A percentile compares a stretch with the other conserved stretches of the same genome.
Conservation (phyloP, 2,113 vertebrate species). For the Morphnarchus princeps region DNA sequence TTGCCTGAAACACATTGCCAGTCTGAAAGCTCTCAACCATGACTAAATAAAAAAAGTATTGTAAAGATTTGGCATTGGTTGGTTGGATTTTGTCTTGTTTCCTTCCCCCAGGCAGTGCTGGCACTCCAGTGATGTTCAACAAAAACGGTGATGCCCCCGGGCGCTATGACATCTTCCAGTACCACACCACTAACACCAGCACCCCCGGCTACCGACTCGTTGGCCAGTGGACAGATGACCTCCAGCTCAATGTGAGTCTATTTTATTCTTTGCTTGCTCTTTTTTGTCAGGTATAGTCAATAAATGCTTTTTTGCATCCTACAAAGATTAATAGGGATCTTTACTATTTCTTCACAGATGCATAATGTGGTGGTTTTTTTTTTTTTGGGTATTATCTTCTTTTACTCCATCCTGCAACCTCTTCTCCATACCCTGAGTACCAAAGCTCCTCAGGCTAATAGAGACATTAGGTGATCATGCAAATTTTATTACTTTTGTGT, state of each 20-base stretch:
- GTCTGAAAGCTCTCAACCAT: accelerated
- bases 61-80: background rate
- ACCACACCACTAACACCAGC: conserved; percentile 84
- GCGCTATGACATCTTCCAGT: conserved; percentile 95
- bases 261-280: background rate
- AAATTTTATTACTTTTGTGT: background rate
- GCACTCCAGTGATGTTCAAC: conserved; percentile 93
- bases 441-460: background rate
- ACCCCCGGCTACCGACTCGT: conserved; percentile 82
- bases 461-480: background rate
- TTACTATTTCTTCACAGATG: background rate
- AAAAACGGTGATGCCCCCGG: conserved; percentile 92
- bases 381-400: background rate
- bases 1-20: background rate
- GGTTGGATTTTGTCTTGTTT: conserved; percentile 28
- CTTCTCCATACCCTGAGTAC: background rate
- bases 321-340: too few species aligned
- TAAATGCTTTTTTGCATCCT: background rate
- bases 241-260: conserved; percentile 89
- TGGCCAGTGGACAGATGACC: conserved; percentile 92
- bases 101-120: conserved; percentile 84
- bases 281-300: background rate
- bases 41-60: background rate
- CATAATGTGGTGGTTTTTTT: accelerated
- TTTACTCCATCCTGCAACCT: background rate